Evolutionary conservation across 2,113 vertebrate genomes (phyloP), one percentile per base, ranked within the genome.

Genomic region (Numida meleagris): DNA sequence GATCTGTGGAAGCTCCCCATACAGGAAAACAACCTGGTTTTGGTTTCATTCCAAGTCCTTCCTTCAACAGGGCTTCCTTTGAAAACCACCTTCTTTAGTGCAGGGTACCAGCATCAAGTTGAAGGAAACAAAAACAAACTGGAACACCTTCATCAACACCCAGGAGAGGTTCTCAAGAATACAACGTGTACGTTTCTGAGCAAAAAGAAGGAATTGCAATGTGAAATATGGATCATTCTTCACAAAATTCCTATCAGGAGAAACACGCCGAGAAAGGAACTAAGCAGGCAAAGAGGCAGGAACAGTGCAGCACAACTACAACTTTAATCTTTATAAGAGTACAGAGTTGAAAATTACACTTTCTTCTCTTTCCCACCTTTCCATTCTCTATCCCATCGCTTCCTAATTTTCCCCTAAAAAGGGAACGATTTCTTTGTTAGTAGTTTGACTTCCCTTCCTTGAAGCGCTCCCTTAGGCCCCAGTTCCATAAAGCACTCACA

Each of bases 311-410:
- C 78, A 94, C 33, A 5, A 91, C 78, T 91, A 67, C 45, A 93
- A 89, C 53, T 96, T 96, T 95, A 96, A 95, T 96, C 61, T 73
- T 87, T 63, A 43, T 34, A 50, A 82, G 75, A 89, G 33, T 90
- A 95, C 94, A 96, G 78, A 86, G 85, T 79, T 79, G 21, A 82
- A 83, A 92, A 61, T n/a, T 31, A 80, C 31, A 33, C 59, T 73
- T 79, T 11, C 27, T 92, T 71, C 74, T 92, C 46, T 29, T 67
- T 80, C 53, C 40, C 65, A 66, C 42, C 20, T 65, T 71, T 25
- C 57, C 66, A 27, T 48, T 85, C 70, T 79, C 51, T 29, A 59
- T 18, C 15, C 36, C 40, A 42, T 14, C 4, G 1, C 48, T 81
- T 88, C n/a, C 19, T 12, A 61, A 57, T 5, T 67, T 75, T 25